phyloP scores from a whole-genome alignment of 2,113 vertebrate genomes.

The Notechis scutatus region DNA sequence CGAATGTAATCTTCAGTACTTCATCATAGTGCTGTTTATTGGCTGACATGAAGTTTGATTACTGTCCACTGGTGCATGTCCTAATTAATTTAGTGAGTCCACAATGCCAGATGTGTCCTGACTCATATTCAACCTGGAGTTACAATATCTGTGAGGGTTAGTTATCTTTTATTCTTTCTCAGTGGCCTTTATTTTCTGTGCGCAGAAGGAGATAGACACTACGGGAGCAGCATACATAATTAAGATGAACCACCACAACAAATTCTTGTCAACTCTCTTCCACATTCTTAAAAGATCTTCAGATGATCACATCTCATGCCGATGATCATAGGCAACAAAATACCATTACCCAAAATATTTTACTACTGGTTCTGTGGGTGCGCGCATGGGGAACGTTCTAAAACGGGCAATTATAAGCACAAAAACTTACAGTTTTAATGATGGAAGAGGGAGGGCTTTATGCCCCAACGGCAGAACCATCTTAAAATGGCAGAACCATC shows the following conservation, averaged over 20 bases:
- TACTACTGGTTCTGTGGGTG: no score
- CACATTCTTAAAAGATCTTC: background rate
- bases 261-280: background rate
- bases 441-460: no score
- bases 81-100: constrained; percentile 40
- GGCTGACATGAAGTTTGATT: constrained; percentile 37
- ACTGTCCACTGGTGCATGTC: constrained; percentile 29
- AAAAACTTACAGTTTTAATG: no score
- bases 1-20: background rate
- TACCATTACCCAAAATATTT: background rate
- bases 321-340: background rate
- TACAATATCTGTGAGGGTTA: background rate
- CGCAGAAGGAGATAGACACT: background rate
- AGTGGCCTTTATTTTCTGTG: background rate
- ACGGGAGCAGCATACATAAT: background rate
- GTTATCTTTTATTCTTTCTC: constrained; percentile 15
- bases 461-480: no score
- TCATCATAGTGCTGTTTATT: constrained; percentile 34
- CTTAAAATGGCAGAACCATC: no score
- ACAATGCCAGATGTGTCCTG: constrained; percentile 23
- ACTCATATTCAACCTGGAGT: constrained; percentile 22
- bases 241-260: background rate
- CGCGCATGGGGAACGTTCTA: no score
- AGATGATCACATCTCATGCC: background rate
- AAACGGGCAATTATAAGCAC: no score